These are phyloP conservation scores for Spodoptera frugiperda DNA, from an alignment of 1,140 invertebrate genomes.

Conservation along the genomic window DNA sequence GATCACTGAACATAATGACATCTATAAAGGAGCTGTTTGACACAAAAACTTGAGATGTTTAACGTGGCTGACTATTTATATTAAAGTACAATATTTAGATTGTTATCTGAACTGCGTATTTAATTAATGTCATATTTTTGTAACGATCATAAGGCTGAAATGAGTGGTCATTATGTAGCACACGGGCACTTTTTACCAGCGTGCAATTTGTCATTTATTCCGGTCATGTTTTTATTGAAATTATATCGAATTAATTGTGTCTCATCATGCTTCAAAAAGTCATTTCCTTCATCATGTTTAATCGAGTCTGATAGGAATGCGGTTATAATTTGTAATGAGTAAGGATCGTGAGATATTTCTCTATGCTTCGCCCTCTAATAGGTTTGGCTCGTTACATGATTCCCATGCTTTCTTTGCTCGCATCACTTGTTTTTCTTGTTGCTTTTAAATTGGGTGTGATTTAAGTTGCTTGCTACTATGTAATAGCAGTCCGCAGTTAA, in stretches of 20 bases:
- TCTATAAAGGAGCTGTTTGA: constrained; percentile 21
- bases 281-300: constrained; percentile 62
- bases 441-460: constrained; percentile 61
- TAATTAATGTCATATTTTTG: constrained; percentile 32
- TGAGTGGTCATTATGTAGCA: constrained; percentile 11
- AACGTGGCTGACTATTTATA: constrained; percentile 1
- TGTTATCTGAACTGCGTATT: constrained; percentile 34
- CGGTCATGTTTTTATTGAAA: constrained; percentile 58
- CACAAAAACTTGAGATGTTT: constrained; percentile 9
- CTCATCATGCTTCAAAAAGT: constrained; percentile 51
- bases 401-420: constrained; percentile 73
- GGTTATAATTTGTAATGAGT: constrained; percentile 83
- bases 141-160: constrained; percentile 20
- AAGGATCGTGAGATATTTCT: constrained; percentile 82
- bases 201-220: constrained; percentile 65
- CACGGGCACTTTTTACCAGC: constrained; percentile 22
- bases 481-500: constrained; percentile 44
- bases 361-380: constrained; percentile 77
- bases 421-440: constrained; percentile 56
- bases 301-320: constrained; percentile 78
- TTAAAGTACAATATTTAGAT: constrained; percentile 28
- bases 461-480: constrained; percentile 53
- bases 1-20: constrained; percentile 25
- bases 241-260: constrained; percentile 64
- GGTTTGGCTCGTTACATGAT: constrained; percentile 76